Conservation (phyloP, 92 coral and sea anemone genomes). For the Zoanthus gigantus region DNA sequence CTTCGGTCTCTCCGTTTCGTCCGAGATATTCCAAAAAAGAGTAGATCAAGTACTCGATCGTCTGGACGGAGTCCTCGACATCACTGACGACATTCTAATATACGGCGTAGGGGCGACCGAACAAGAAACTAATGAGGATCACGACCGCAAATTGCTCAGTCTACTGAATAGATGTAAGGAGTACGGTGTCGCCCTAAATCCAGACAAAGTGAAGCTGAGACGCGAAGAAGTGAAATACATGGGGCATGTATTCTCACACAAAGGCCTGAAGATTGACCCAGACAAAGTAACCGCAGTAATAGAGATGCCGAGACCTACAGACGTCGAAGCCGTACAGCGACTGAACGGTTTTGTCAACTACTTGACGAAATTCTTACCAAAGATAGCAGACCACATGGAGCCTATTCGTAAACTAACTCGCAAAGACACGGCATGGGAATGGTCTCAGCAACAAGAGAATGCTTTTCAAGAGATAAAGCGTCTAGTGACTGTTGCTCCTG, state of each 20-base stretch:
- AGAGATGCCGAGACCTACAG: constrained; percentile 1
- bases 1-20: constrained; percentile 31
- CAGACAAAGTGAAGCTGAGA: not conserved
- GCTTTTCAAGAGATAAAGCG: not conserved
- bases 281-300: not conserved
- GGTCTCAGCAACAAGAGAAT: not conserved
- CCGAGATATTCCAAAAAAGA: constrained; percentile 44
- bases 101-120: constrained; percentile 36
- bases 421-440: not conserved
- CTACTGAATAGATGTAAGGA: constrained; percentile 16
- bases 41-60: constrained; percentile 26
- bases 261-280: not conserved
- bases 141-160: constrained; percentile 1
- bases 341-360: not conserved
- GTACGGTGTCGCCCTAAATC: constrained; percentile 24
- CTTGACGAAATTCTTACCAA: not conserved
- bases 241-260: not conserved
- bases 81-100: constrained; percentile 42
- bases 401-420: not conserved
- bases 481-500: not conserved
- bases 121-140: constrained; percentile 29
- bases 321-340: not conserved
- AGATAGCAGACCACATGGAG: not conserved
- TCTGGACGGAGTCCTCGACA: constrained; percentile 15
- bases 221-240: not conserved